Conservation (phyloP, 2,113 vertebrate species). For the Panurus biarmicus region DNA sequence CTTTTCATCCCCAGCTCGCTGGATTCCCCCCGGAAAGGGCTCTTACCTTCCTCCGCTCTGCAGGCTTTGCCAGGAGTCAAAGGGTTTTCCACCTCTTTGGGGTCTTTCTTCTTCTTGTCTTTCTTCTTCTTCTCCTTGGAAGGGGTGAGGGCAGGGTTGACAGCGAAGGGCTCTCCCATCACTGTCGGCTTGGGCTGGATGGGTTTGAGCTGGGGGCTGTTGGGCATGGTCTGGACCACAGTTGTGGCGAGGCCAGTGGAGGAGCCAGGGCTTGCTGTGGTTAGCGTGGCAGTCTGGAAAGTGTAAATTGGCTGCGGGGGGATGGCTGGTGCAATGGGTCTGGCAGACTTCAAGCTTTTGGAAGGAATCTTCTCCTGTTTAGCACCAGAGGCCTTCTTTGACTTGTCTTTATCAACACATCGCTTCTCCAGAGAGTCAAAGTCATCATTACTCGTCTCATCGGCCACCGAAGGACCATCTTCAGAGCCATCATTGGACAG, state of each 20-base stretch:
- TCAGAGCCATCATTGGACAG: conserved; percentile 88
- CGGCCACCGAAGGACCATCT: conserved; percentile 85
- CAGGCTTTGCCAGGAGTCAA: conserved; percentile 84
- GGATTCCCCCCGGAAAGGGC: conserved; percentile 83
- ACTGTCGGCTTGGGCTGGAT: conserved; percentile 89
- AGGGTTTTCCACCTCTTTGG: conserved; percentile 91
- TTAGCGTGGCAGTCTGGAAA: conserved; percentile 80
- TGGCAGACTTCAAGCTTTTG: conserved; percentile 89
- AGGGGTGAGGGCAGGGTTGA: conserved; percentile 83
- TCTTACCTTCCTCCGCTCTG: conserved; percentile 88
- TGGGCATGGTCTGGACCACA: conserved; percentile 90
- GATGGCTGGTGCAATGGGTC: conserved; percentile 82
- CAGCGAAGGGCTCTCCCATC: conserved; percentile 84
- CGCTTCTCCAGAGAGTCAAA: conserved; percentile 86
- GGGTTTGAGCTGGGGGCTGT: conserved; percentile 92
- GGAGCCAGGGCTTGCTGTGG: conserved; percentile 82
- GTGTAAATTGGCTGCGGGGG: conserved; percentile 88
- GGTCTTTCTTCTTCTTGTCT: conserved; percentile 96
- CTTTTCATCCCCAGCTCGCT: conserved; percentile 79
- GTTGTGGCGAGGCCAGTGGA: conserved; percentile 79
- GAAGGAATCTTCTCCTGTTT: conserved; percentile 88
- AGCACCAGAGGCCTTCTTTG: conserved; percentile 79
- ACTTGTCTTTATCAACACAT: conserved; percentile 78
- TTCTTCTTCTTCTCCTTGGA: conserved; percentile 99
- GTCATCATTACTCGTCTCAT: conserved; percentile 92